phyloP scores from a whole-genome alignment of 2,113 vertebrate species.

The Australoheros scitulus region DNA sequence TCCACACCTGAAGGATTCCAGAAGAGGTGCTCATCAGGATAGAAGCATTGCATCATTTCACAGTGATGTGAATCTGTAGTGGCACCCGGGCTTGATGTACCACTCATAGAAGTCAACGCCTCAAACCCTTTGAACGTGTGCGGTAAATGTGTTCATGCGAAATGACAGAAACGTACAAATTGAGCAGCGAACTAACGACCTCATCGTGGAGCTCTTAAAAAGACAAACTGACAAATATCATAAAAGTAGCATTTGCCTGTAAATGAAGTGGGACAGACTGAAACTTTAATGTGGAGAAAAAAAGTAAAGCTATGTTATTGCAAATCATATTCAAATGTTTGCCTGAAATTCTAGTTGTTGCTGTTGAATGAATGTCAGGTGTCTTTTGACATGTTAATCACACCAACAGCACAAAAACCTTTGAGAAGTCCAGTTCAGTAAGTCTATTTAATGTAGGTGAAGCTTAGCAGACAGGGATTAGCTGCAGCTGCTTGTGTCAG shows the following conservation, averaged over 20 bases:
- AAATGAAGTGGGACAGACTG: slow-evolving; percentile 33
- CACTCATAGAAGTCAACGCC: not conserved
- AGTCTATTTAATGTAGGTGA: not conserved
- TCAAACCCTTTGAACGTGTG: slow-evolving; percentile 17
- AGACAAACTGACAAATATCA: slow-evolving; percentile 29
- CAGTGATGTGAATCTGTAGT: slow-evolving; percentile 33
- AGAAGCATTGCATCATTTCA: not conserved
- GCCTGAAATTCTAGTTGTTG: not conserved
- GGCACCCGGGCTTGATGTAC: slow-evolving; percentile 29
- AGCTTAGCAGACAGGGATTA: not conserved
- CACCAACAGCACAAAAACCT: not conserved
- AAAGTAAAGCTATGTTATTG: not conserved
- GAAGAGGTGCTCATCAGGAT: not conserved
- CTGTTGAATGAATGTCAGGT: not conserved
- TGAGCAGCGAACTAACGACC: slow-evolving; percentile 13
- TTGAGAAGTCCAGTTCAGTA: not conserved
- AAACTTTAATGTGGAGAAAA: slow-evolving; percentile 6
- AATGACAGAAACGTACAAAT: slow-evolving; percentile 37
- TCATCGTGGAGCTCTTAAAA: not conserved
- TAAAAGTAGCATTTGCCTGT: slow-evolving; percentile 5
- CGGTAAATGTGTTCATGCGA: slow-evolving; percentile 14
- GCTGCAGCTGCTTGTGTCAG: not conserved
- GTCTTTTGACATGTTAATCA: slow-evolving; percentile 17
- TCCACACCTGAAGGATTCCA: slow-evolving; percentile 36
- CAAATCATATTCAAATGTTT: not conserved